Evolutionary conservation across 1,140 invertebrate species (phyloP).

Genomic region (Rhynchophorus ferrugineus): DNA sequence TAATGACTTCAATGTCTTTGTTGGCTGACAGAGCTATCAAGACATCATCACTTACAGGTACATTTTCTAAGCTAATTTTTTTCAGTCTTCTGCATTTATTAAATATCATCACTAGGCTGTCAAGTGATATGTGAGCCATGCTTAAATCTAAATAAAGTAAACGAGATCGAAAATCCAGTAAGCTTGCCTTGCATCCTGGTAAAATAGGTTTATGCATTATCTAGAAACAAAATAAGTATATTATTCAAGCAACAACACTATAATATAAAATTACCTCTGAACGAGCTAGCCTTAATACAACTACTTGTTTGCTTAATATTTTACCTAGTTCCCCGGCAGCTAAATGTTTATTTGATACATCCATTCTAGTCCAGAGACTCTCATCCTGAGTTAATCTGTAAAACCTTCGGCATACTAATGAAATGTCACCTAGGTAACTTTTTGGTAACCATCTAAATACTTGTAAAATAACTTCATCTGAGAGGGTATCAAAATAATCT

Average conservation of each 20-base stretch:
- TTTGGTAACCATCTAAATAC: slow-evolving; percentile 78
- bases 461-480: slow-evolving; percentile 77
- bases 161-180: slow-evolving; percentile 41
- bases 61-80: slow-evolving; percentile 78
- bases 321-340: slow-evolving; percentile 57
- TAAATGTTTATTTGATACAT: slow-evolving; percentile 64
- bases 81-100: slow-evolving; percentile 59
- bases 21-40: slow-evolving; percentile 61
- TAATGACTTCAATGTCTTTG: slow-evolving; percentile 58
- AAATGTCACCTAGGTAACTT: slow-evolving; percentile 59
- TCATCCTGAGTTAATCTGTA: slow-evolving; percentile 70
- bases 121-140: slow-evolving; percentile 58
- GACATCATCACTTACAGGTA: slow-evolving; percentile 53
- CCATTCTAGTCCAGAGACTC: slow-evolving; percentile 73
- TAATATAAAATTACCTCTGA: slow-evolving; percentile 11
- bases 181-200: slow-evolving; percentile 35
- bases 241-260: not conserved
- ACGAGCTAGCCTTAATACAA: slow-evolving; percentile 61
- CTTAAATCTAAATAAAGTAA: slow-evolving; percentile 79
- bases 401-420: slow-evolving; percentile 60
- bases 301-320: slow-evolving; percentile 63
- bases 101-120: slow-evolving; percentile 57
- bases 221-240: slow-evolving; percentile 20
- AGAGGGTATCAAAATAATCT: slow-evolving; percentile 57
- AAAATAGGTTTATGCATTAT: slow-evolving; percentile 49